Conservation (phyloP, 2,888 invertebrate species). For the Philereme vetulata region DNA sequence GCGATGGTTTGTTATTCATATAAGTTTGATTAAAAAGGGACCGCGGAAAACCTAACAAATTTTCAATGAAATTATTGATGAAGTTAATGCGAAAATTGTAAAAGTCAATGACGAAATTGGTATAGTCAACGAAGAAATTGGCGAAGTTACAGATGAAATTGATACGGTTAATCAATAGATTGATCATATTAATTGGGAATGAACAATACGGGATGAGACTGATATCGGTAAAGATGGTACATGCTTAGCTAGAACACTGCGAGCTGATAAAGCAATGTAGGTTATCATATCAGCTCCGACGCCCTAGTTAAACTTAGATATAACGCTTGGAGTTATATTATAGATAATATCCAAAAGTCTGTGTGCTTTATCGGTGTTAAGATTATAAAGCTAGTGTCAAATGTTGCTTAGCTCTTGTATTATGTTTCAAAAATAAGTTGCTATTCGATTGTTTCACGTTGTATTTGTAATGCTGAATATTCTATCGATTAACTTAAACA, state of each 20-base stretch:
- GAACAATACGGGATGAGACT: slow-evolving; percentile 54
- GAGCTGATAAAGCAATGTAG: slow-evolving; percentile 51
- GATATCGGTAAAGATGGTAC: slow-evolving; percentile 48
- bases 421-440: slow-evolving; percentile 78
- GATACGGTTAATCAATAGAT: slow-evolving; percentile 32
- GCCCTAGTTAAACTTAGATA: slow-evolving; percentile 40
- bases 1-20: slow-evolving; percentile 41
- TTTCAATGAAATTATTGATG: slow-evolving; percentile 3
- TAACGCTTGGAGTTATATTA: slow-evolving; percentile 43
- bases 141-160: slow-evolving; percentile 29
- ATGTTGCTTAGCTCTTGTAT: slow-evolving; percentile 71
- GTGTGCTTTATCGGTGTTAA: slow-evolving; percentile 78
- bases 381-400: slow-evolving; percentile 57
- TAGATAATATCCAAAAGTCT: slow-evolving; percentile 66
- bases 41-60: slow-evolving; percentile 15
- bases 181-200: slow-evolving; percentile 34
- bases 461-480: slow-evolving; percentile 83
- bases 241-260: slow-evolving; percentile 53
- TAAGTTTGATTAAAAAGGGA: slow-evolving; percentile 29
- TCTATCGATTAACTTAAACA: slow-evolving; percentile 77
- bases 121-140: slow-evolving; percentile 18
- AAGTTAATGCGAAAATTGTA: not conserved
- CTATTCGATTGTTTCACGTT: slow-evolving; percentile 80
- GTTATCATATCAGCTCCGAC: slow-evolving; percentile 52
- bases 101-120: slow-evolving; percentile 27